Percentiles rank a stretch among this genome's conserved stretches.
Evolutionary conservation across 2,888 invertebrate species (phyloP).

Genomic region (Terebella lapidaria): DNA sequence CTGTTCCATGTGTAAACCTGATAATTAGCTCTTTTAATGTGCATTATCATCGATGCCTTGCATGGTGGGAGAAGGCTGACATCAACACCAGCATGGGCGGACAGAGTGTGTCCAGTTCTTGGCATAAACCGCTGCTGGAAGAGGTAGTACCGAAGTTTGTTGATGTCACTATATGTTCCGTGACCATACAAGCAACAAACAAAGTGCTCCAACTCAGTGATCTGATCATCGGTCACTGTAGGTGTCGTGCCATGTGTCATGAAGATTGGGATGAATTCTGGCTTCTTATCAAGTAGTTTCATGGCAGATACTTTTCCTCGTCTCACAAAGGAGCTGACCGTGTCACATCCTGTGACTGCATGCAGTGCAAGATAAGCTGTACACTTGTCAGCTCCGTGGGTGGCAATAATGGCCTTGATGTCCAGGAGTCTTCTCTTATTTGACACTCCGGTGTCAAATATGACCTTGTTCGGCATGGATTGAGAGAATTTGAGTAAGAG

Average conservation of each 20-base stretch:
- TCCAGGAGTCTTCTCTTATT: not conserved
- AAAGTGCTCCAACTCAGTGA: too few relatives aligned
- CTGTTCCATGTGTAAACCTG: not conserved
- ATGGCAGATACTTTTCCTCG: not conserved
- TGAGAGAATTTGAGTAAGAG: not conserved
- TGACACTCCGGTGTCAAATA: not conserved
- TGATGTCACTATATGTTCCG: too few relatives aligned
- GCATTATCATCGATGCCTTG: not conserved
- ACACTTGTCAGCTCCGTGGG: not conserved
- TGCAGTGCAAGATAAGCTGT: conserved; percentile 20
- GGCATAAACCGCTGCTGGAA: too few relatives aligned
- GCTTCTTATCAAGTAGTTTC: not conserved
- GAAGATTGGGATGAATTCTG: too few relatives aligned
- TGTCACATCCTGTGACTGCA: conserved; percentile 13
- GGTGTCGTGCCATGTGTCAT: too few relatives aligned
- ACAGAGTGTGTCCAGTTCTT: too few relatives aligned
- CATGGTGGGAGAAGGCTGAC: not conserved
- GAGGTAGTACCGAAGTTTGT: too few relatives aligned
- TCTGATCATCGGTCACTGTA: too few relatives aligned
- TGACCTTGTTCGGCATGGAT: not conserved
- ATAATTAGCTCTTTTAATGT: not conserved
- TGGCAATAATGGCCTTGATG: not conserved
- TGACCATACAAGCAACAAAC: too few relatives aligned
- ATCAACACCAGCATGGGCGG: too few relatives aligned
- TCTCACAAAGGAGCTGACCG: not conserved